These are phyloP conservation scores for Zygaena filipendulae DNA, from an alignment of 2,888 invertebrate species.

Conservation along the genomic window DNA sequence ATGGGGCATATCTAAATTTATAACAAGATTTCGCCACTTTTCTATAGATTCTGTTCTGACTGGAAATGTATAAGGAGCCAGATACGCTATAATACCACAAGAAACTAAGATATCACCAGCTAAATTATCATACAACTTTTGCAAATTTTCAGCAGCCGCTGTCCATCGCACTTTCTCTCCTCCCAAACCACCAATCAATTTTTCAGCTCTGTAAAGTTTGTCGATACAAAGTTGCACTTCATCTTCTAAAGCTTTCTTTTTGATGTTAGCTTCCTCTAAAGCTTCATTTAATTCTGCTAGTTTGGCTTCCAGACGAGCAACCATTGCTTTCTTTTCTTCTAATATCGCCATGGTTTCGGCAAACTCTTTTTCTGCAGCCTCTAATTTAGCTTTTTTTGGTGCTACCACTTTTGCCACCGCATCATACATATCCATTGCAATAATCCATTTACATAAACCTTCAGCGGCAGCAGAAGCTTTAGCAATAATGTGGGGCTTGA, in stretches of 20 bases:
- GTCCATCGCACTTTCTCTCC: slow-evolving; percentile 92
- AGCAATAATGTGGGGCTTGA: slow-evolving; percentile 82
- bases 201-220: slow-evolving; percentile 87
- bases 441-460: slow-evolving; percentile 91
- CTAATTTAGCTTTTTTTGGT: slow-evolving; percentile 86
- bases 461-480: slow-evolving; percentile 96
- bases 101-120: slow-evolving; percentile 92
- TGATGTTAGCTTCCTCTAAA: slow-evolving; percentile 72
- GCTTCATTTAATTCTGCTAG: slow-evolving; percentile 77
- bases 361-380: slow-evolving; percentile 84
- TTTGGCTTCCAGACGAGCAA: slow-evolving; percentile 80
- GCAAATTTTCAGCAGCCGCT: slow-evolving; percentile 78
- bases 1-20: slow-evolving; percentile 78
- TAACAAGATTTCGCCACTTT: slow-evolving; percentile 80
- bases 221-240: slow-evolving; percentile 84
- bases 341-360: slow-evolving; percentile 86
- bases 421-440: slow-evolving; percentile 91
- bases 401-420: slow-evolving; percentile 84
- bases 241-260: slow-evolving; percentile 76
- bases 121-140: slow-evolving; percentile 80
- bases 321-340: slow-evolving; percentile 83
- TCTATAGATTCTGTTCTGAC: slow-evolving; percentile 69
- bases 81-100: slow-evolving; percentile 88
- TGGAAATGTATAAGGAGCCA: slow-evolving; percentile 84
- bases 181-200: slow-evolving; percentile 87